Evolutionary conservation across 2,113 vertebrate species (phyloP), one percentile per base, ranked within the genome.

Genomic region (Ivindomyrus marchei): DNA sequence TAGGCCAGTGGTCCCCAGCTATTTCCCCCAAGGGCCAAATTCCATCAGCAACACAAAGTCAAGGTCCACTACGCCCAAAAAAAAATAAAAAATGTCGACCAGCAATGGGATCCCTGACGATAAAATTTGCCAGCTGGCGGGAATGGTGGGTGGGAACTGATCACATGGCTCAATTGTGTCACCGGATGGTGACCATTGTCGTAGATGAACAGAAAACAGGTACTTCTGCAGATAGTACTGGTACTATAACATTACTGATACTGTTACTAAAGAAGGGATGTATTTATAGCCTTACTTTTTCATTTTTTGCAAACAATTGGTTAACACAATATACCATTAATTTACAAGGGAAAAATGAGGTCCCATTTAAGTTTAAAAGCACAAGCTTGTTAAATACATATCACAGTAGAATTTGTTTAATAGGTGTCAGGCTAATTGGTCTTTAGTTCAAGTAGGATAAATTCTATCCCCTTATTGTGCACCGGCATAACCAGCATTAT

Each of bases 401-500:
- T 70, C 62, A 31, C 62, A 70, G 62, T 42, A 80, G 74, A 80
- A 80, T 80, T 80, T 80, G 74, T 80, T 80, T 80, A 80, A 80
- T 80, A 80, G 74, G 17, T 80, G 74, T 80, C 74, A 80, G 17
- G 36, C 74, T 80, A 80, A 80, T 80, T 80, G 74, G 36, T 80
- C 74, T 80, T 80, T 80, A 80, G 74, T 80, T 80, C 36, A 80
- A 39, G 31, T 3, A 80, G 74, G 36, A 21, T 80, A 36, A 80
- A 15, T 42, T 80, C 13, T 80, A 80, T 80, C 15, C 70, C 36
- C 15, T 39, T 42, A 42, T 19, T 80, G 74, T 42, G 4, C 17
- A 42, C 10, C 0, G 36, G 13, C 17, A 36, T 42, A 39, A 42
- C 36, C 11, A 42, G 39, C 2, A 80, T 80, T 80, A 80, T 42